Conservation (phyloP, 2,113 vertebrate genomes). For the Columba livia region DNA sequence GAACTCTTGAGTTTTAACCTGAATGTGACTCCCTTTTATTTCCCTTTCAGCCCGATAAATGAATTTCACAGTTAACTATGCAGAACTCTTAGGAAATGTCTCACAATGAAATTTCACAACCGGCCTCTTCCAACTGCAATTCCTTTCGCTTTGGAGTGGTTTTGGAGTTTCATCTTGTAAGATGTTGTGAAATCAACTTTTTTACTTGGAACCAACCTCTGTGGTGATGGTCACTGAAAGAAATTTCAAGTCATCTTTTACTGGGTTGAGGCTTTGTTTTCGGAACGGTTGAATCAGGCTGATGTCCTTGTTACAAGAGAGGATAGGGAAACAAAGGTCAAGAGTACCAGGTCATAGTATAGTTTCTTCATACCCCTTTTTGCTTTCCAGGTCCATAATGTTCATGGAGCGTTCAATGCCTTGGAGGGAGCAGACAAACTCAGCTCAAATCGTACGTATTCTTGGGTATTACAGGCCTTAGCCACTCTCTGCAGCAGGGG, state of each 20-base stretch:
- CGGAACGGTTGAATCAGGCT: not conserved
- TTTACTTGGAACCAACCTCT: not conserved
- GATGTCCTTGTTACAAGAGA: not conserved
- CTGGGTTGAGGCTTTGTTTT: not conserved
- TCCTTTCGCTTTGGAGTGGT: conserved; percentile 49
- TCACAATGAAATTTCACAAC: conserved; percentile 14
- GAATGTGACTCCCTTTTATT: not conserved
- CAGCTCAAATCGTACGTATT: conserved; percentile 91
- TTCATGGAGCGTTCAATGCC: conserved; percentile 96
- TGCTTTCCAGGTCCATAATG: conserved; percentile 84
- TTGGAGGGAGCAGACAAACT: conserved; percentile 91
- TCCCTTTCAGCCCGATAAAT: not conserved
- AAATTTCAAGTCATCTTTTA: not conserved
- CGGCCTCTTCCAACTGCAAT: conserved; percentile 12
- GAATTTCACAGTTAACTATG: conserved; percentile 1
- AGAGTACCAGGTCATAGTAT: not conserved
- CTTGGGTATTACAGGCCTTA: not conserved
- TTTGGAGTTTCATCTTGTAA: conserved; percentile 38
- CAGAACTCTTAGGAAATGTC: conserved; percentile 11
- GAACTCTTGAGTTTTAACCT: not conserved
- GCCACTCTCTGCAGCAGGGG: not conserved
- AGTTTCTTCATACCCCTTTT: not conserved
- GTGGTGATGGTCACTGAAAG: conserved; percentile 12
- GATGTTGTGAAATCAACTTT: conserved; percentile 35
- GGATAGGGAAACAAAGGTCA: conserved; percentile 6